These are phyloP conservation scores for Zingel zingel DNA, from an alignment of 2,113 vertebrate genomes.

Conservation along the genomic window DNA sequence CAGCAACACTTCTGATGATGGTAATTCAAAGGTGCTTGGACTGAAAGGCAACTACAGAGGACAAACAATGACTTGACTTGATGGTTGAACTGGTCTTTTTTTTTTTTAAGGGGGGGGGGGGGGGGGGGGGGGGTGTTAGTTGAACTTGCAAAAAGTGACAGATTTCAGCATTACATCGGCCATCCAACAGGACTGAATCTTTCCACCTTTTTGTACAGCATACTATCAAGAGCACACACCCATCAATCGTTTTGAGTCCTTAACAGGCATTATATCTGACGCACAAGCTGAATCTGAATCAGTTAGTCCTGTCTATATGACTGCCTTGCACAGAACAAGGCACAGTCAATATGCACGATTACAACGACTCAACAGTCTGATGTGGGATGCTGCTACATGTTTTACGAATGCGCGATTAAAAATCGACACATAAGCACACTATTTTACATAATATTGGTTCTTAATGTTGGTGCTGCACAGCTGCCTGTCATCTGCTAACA, in stretches of 20 bases:
- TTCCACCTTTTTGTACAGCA: not conserved
- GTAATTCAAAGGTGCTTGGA: conserved; percentile 23
- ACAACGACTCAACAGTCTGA: not conserved
- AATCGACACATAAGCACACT: conserved; percentile 3
- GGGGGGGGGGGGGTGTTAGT: not conserved
- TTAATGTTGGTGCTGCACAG: conserved; percentile 21
- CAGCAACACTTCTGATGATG: not conserved
- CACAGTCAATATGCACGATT: not conserved
- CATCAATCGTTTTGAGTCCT: not conserved
- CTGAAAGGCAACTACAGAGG: conserved; percentile 25
- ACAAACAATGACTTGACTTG: not conserved
- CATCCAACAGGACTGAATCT: not conserved
- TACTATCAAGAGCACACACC: not conserved
- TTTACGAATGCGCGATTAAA: conserved; percentile 21
- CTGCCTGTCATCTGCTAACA: conserved; percentile 19
- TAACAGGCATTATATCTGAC: not conserved
- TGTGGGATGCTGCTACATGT: conserved; percentile 34
- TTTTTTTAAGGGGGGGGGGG: too few species aligned
- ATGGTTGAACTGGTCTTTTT: too few species aligned
- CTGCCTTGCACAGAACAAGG: conserved; percentile 5
- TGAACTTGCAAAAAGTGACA: conserved; percentile 8
- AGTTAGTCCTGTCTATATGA: not conserved
- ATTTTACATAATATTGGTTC: conserved; percentile 15
- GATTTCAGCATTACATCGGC: not conserved
- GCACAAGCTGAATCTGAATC: conserved; percentile 1